These are phyloP conservation scores for Ellobius talpinus DNA, from an alignment of 2,113 vertebrate genomes.

Conservation along the genomic window DNA sequence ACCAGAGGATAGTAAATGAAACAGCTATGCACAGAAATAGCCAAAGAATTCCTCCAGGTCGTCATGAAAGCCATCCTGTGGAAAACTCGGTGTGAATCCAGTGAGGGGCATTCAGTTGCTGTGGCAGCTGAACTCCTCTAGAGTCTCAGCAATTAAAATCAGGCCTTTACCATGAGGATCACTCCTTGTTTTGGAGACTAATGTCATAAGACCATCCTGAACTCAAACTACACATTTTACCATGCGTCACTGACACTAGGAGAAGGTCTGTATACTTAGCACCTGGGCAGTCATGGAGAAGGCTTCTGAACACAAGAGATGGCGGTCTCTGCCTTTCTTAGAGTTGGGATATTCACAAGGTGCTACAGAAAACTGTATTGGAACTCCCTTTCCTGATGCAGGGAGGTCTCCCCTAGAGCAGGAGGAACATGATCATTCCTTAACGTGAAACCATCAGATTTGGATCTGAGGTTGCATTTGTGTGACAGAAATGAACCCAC, in stretches of 20 bases:
- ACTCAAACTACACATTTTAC: constrained; percentile 39
- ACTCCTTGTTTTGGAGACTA: background rate
- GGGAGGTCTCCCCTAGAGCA: constrained; percentile 9
- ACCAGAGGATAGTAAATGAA: background rate
- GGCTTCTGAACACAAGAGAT: background rate
- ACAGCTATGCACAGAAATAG: constrained; percentile 67
- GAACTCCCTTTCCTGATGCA: constrained; percentile 8
- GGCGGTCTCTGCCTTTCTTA: background rate
- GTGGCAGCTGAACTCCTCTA: constrained; percentile 47
- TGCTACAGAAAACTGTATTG: constrained; percentile 41
- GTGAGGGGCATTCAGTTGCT: constrained; percentile 51
- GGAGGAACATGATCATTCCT: constrained; percentile 1
- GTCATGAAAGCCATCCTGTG: constrained; percentile 12
- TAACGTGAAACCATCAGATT: background rate
- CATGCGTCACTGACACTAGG: background rate
- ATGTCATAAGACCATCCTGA: background rate
- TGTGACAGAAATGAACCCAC: background rate
- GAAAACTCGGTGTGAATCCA: constrained; percentile 58
- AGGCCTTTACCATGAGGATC: background rate
- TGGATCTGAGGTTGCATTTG: background rate
- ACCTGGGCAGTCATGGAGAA: background rate
- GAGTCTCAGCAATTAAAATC: constrained; percentile 40
- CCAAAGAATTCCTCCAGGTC: constrained; percentile 24
- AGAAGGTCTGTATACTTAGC: background rate
- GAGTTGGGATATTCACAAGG: constrained; percentile 36